phyloP scores from a whole-genome alignment of 2,888 invertebrate species.

The Dryobotodes eremita region DNA sequence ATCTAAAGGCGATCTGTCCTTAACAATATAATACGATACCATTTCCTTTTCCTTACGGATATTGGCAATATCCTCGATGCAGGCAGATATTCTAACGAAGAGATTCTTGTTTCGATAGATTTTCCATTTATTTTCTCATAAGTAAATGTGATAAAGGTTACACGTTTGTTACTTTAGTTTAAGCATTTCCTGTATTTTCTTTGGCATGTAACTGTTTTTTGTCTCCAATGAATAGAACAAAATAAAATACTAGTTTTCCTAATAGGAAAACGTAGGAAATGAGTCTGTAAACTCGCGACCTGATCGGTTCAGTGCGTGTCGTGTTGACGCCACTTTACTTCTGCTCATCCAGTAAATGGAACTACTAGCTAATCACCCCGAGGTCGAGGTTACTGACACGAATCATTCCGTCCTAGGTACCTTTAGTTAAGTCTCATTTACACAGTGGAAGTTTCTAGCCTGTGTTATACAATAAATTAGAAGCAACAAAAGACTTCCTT shows the following conservation, averaged over 20 bases:
- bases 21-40: background rate
- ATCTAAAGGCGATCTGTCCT: background rate
- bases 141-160: too few relatives aligned
- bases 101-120: background rate
- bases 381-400: constrained; percentile 28
- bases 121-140: background rate
- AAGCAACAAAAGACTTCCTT: background rate
- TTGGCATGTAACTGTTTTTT: too few relatives aligned
- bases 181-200: too few relatives aligned
- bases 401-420: background rate
- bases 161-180: too few relatives aligned
- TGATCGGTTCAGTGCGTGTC: background rate
- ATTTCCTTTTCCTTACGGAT: constrained; percentile 3
- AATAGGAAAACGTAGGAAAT: background rate
- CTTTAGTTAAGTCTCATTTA: background rate
- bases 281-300: background rate
- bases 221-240: too few relatives aligned
- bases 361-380: constrained; percentile 22
- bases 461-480: background rate
- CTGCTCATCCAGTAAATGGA: constrained; percentile 34
- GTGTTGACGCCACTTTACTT: constrained; percentile 28
- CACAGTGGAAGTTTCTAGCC: background rate
- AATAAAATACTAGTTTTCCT: background rate
- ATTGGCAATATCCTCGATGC: constrained; percentile 14
- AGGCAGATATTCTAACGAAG: background rate